phyloP scores from a whole-genome alignment of 2,113 vertebrate genomes.

The human region GRCh38 chr21:45112001-45112500 shows the following conservation, averaged over 20 bases:
- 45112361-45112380: fast-evolving
- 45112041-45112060: neutral
- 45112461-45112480: neutral
- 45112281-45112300: neutral
- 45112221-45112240: neutral
- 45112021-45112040: neutral
- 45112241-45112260: neutral
- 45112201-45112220: neutral
- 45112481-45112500: fast-evolving
- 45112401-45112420: neutral
- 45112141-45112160: neutral
- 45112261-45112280: neutral
- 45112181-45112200: neutral
- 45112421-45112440: neutral
- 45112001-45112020: neutral
- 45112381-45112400: neutral
- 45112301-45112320: neutral
- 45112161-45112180: neutral
- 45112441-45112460: neutral
- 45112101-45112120: neutral
- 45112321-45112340: neutral
- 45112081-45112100: neutral
- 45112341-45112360: too few species aligned
- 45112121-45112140: neutral
- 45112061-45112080: neutral